phyloP scores from a whole-genome alignment of 2,888 invertebrate genomes.

The Drosophila mulleri region DNA sequence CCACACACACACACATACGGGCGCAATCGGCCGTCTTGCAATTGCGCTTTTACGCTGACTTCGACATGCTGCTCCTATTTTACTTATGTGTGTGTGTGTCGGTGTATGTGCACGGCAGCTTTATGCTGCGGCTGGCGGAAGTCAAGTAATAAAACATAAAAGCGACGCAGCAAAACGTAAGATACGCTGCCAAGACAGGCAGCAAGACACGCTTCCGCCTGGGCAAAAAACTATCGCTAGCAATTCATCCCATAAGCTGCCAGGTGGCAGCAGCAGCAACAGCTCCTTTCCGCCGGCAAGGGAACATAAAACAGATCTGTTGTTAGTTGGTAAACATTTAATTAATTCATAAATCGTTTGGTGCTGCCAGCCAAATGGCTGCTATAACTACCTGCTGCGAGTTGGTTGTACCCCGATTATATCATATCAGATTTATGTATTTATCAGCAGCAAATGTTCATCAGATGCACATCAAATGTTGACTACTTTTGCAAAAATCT shows the following conservation, averaged over 20 bases:
- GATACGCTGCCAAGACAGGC: constrained; percentile 43
- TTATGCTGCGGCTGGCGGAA: constrained; percentile 63
- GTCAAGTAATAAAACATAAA: constrained; percentile 80
- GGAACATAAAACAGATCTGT: constrained; percentile 64
- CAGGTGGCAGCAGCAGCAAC: constrained; percentile 27
- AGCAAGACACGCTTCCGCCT: constrained; percentile 14
- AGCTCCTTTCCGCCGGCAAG: background rate
- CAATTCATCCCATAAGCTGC: constrained; percentile 9
- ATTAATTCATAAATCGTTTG: constrained; percentile 74
- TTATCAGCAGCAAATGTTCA: background rate
- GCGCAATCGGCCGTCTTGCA: constrained; percentile 33
- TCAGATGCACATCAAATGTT: background rate
- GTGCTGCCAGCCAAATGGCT: constrained; percentile 45
- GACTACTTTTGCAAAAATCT: constrained; percentile 54
- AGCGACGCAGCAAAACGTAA: constrained; percentile 72
- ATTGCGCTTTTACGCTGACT: constrained; percentile 44
- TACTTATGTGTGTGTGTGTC: constrained; percentile 16
- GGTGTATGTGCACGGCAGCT: constrained; percentile 20
- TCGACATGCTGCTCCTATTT: constrained; percentile 25
- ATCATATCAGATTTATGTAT: background rate
- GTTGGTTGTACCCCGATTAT: constrained; percentile 9
- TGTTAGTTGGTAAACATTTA: constrained; percentile 73
- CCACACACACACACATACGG: constrained; percentile 15
- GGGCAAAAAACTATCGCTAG: constrained; percentile 2
- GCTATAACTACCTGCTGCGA: constrained; percentile 28